Percentiles rank a stretch among this genome's conserved stretches.
phyloP scores from a whole-genome alignment of 2,797 vertebrate genomes.

The Selene dorsalis region DNA sequence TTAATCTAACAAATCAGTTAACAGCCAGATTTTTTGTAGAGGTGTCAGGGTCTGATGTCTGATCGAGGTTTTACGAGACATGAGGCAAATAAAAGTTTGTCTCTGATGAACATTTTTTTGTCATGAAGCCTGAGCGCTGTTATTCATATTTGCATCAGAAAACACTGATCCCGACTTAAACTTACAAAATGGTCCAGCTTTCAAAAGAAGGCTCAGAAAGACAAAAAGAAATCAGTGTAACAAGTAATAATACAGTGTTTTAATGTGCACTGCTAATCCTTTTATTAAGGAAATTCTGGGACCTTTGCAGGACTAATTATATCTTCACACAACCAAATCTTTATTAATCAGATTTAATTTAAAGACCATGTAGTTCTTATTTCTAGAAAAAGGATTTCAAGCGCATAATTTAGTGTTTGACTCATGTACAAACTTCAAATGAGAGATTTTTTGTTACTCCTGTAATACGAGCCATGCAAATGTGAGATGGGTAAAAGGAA shows the following conservation, averaged over 20 bases:
- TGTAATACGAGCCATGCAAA: slow-evolving; percentile 23
- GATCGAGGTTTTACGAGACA: slow-evolving; percentile 30
- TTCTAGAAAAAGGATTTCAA: neutral
- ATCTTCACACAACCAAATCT: neutral
- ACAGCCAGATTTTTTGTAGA: slow-evolving; percentile 30
- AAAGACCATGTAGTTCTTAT: neutral
- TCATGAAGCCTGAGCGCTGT: neutral
- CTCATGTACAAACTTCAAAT: neutral
- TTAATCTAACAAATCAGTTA: slow-evolving; percentile 42
- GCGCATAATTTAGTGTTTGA: neutral
- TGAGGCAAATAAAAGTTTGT: neutral
- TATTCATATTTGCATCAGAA: slow-evolving; percentile 1
- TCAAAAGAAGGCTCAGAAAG: neutral
- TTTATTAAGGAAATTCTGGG: neutral
- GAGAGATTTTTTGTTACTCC: neutral
- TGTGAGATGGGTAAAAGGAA: slow-evolving; percentile 37
- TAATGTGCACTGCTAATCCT: neutral
- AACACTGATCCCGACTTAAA: neutral
- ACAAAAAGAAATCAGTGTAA: neutral
- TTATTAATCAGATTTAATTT: slow-evolving; percentile 1
- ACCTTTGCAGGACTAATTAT: neutral
- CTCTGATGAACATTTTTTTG: neutral
- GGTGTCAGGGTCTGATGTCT: slow-evolving; percentile 18
- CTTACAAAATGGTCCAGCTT: neutral
- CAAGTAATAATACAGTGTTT: neutral